Percentiles rank a stretch among this genome's conserved stretches.
Conservation (phyloP, 2,888 invertebrate species). For the Noctuana brunneofusca region DNA sequence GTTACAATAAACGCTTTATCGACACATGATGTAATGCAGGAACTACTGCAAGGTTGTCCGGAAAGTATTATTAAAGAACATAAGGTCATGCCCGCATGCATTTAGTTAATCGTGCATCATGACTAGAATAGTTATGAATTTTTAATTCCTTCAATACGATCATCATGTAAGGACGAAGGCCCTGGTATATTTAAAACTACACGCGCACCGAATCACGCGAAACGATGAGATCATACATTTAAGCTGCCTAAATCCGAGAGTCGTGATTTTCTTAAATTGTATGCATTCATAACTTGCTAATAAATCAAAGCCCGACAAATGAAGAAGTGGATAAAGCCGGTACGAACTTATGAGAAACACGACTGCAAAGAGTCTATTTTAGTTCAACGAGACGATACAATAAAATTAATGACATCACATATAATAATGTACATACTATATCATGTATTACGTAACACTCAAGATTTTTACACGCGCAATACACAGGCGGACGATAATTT, state of each 20-base stretch:
- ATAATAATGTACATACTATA: constrained; percentile 37
- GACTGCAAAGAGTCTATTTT: background rate
- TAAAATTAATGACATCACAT: constrained; percentile 39
- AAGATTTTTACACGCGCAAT: constrained; percentile 70
- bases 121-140: constrained; percentile 45
- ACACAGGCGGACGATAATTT: constrained; percentile 69
- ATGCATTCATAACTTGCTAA: background rate
- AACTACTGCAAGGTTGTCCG: constrained; percentile 75
- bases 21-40: constrained; percentile 76
- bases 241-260: constrained; percentile 14
- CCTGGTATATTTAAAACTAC: constrained; percentile 33
- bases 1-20: constrained; percentile 60
- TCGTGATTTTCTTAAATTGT: constrained; percentile 26
- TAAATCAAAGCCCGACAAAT: background rate
- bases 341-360: background rate
- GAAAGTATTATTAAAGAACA: constrained; percentile 62
- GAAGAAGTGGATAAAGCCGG: constrained; percentile 4
- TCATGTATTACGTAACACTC: constrained; percentile 60
- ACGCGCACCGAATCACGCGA: constrained; percentile 35
- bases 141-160: constrained; percentile 43
- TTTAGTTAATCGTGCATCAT: constrained; percentile 60
- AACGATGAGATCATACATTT: constrained; percentile 23
- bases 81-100: constrained; percentile 64
- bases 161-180: constrained; percentile 38
- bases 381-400: constrained; percentile 13